These are phyloP conservation scores for Augochlora pura DNA, from an alignment of 1,140 invertebrate species.

Conservation along the genomic window DNA sequence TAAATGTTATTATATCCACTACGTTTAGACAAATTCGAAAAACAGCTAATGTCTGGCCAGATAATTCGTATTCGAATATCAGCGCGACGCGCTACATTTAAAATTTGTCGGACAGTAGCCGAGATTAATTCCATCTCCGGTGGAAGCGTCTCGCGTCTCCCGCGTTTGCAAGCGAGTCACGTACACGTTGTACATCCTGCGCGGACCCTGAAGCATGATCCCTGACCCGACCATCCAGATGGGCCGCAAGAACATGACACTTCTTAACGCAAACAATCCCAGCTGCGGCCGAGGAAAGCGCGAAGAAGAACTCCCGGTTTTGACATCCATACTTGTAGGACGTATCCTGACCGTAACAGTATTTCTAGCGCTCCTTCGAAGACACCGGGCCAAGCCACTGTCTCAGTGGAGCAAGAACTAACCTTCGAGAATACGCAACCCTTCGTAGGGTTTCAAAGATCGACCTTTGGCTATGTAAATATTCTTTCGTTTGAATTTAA, in stretches of 20 bases:
- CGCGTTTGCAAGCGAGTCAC: conserved; percentile 52
- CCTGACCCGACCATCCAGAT: conserved; percentile 48
- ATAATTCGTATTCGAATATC: too few relatives aligned
- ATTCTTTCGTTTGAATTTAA: too few relatives aligned
- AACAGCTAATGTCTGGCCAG: too few relatives aligned
- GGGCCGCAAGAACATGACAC: conserved; percentile 55
- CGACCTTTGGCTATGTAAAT: too few relatives aligned
- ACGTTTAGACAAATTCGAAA: too few relatives aligned
- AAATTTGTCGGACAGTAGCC: too few relatives aligned
- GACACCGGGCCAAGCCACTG: too few relatives aligned
- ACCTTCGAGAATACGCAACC: too few relatives aligned
- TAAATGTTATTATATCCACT: too few relatives aligned
- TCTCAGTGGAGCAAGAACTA: too few relatives aligned
- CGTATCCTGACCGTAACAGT: neutral
- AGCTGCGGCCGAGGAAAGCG: conserved; percentile 46
- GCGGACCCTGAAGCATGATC: conserved; percentile 43
- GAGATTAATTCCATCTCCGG: neutral
- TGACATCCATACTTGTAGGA: neutral
- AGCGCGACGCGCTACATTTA: neutral
- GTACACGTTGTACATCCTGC: conserved; percentile 49
- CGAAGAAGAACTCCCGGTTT: conserved; percentile 17
- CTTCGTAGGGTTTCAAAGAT: too few relatives aligned
- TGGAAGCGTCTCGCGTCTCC: conserved; percentile 26
- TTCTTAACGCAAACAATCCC: conserved; percentile 56
- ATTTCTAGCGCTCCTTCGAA: neutral